Evolutionary conservation across 2,888 invertebrate species (phyloP).

Genomic region (Eupithecia tripunctaria): DNA sequence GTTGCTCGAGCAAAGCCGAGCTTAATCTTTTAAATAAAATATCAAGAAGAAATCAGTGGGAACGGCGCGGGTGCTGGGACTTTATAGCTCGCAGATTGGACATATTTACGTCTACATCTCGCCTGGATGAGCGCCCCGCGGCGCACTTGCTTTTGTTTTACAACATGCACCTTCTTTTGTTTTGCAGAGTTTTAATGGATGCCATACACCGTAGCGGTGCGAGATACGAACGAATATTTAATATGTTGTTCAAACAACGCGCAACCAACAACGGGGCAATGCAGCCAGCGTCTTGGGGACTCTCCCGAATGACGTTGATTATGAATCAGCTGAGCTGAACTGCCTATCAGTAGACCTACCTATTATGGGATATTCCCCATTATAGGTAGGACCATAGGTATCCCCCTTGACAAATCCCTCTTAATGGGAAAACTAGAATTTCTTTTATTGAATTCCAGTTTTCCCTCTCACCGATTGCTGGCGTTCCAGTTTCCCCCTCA

Average conservation of each 20-base stretch:
- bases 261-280: no score
- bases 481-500: no score
- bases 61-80: slow-evolving; percentile 48
- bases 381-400: no score
- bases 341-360: no score
- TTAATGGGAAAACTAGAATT: no score
- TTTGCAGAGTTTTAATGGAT: slow-evolving; percentile 41
- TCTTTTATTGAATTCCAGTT: no score
- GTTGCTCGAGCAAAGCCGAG: slow-evolving; percentile 46
- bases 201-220: background rate
- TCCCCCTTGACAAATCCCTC: no score
- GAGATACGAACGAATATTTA: background rate
- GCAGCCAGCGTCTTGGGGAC: no score
- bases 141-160: slow-evolving; percentile 41
- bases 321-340: no score
- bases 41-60: slow-evolving; percentile 79
- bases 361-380: no score
- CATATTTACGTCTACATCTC: slow-evolving; percentile 51
- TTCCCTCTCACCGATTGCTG: no score
- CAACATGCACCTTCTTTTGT: slow-evolving; percentile 13
- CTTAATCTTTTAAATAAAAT: slow-evolving; percentile 79
- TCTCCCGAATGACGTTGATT: no score
- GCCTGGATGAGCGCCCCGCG: slow-evolving; percentile 40
- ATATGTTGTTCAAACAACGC: background rate
- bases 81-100: slow-evolving; percentile 67